Evolutionary conservation across 2,113 vertebrate species (phyloP).

Genomic region (Gopherus flavomarginatus): DNA sequence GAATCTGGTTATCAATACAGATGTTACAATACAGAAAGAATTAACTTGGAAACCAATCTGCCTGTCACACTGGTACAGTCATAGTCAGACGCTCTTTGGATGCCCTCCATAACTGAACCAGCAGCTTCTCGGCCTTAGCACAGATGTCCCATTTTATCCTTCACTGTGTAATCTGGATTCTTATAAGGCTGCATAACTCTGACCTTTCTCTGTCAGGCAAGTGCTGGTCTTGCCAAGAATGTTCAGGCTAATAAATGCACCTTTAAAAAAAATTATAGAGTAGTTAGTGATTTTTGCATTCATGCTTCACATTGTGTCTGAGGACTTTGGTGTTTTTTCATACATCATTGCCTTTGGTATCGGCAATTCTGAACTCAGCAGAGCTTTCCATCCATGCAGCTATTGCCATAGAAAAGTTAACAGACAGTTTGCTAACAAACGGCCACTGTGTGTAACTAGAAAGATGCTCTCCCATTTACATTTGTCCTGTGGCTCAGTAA

Average conservation of each 20-base stretch:
- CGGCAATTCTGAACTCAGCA: neutral
- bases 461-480: rapidly evolving
- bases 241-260: neutral
- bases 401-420: neutral
- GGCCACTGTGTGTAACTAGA: rapidly evolving
- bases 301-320: rapidly evolving
- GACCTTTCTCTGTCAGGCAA: neutral
- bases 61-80: rapidly evolving
- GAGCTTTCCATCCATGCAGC: neutral
- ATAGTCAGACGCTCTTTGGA: rapidly evolving
- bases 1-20: neutral
- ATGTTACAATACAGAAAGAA: neutral
- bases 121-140: neutral
- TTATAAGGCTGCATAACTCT: neutral
- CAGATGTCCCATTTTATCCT: neutral
- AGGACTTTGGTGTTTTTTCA: conserved; percentile 3
- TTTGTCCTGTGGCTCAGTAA: neutral
- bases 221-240: neutral
- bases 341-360: neutral
- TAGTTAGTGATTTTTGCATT: neutral
- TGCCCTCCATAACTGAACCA: rapidly evolving
- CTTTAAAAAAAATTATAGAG: neutral
- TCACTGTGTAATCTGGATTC: neutral
- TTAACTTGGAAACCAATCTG: rapidly evolving
- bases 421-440: neutral